phyloP scores from a whole-genome alignment of 2,113 vertebrate genomes.

The Cyprinodon tularosa region DNA sequence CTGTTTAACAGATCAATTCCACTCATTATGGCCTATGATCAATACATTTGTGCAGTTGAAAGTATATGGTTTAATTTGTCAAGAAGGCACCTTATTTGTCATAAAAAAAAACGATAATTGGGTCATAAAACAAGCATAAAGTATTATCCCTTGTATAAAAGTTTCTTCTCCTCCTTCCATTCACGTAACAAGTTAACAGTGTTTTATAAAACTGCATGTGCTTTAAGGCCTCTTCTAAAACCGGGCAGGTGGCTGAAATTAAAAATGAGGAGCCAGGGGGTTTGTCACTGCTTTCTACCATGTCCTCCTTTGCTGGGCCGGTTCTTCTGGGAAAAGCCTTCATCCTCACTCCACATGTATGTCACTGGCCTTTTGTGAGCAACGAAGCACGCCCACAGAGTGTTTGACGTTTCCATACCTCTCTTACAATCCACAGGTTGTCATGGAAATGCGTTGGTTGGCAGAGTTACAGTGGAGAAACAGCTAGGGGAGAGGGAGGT shows the following conservation, averaged over 20 bases:
- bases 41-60: background rate
- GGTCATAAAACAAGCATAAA: background rate
- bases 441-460: slow-evolving; percentile 78
- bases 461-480: slow-evolving; percentile 67
- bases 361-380: slow-evolving; percentile 75
- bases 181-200: background rate
- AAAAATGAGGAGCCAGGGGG: background rate
- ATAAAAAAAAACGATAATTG: background rate
- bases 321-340: slow-evolving; percentile 77
- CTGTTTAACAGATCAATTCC: slow-evolving; percentile 56
- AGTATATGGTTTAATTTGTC: background rate
- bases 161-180: background rate
- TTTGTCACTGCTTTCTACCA: slow-evolving; percentile 33
- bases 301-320: slow-evolving; percentile 30
- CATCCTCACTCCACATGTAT: slow-evolving; percentile 68
- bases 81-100: background rate
- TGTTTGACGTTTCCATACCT: slow-evolving; percentile 83
- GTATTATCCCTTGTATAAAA: slow-evolving; percentile 1
- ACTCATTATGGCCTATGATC: slow-evolving; percentile 40
- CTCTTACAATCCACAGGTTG: slow-evolving; percentile 76
- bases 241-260: slow-evolving; percentile 26
- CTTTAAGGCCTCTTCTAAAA: slow-evolving; percentile 13
- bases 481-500: slow-evolving; percentile 59
- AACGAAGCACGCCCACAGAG: slow-evolving; percentile 62
- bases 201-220: slow-evolving; percentile 2